phyloP scores from a whole-genome alignment of 2,113 vertebrate genomes.

The Podilymbus podiceps region DNA sequence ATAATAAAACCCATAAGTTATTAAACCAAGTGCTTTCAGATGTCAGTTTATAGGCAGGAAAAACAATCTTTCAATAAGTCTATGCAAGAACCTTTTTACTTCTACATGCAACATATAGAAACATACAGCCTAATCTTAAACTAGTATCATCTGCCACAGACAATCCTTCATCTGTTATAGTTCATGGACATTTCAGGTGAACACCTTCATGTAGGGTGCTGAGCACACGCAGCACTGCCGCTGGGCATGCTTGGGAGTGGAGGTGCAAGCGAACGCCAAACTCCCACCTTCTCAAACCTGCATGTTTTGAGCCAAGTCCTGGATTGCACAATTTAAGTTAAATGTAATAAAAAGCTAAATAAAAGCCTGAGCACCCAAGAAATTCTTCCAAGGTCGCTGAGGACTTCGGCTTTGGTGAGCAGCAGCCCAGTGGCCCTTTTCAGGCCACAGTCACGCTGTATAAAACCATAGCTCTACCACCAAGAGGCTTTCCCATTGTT shows the following conservation, averaged over 20 bases:
- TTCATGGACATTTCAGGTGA: rapidly evolving
- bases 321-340: background rate
- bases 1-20: background rate
- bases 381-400: background rate
- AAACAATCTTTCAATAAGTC: background rate
- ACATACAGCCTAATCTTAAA: background rate
- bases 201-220: background rate
- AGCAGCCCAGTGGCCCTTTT: no score
- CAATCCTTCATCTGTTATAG: background rate
- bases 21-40: background rate
- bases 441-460: no score
- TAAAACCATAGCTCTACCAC: background rate
- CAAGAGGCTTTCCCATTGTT: background rate
- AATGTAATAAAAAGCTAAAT: background rate
- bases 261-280: rapidly evolving
- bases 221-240: rapidly evolving
- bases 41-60: background rate
- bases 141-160: background rate
- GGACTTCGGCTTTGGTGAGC: no score
- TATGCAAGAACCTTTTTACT: background rate
- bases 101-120: rapidly evolving
- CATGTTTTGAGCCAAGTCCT: background rate
- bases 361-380: background rate
- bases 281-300: background rate
- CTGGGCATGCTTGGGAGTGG: rapidly evolving